These are phyloP conservation scores for Podabrus alpinus DNA, from an alignment of 2,888 invertebrate species.

Conservation along the genomic window DNA sequence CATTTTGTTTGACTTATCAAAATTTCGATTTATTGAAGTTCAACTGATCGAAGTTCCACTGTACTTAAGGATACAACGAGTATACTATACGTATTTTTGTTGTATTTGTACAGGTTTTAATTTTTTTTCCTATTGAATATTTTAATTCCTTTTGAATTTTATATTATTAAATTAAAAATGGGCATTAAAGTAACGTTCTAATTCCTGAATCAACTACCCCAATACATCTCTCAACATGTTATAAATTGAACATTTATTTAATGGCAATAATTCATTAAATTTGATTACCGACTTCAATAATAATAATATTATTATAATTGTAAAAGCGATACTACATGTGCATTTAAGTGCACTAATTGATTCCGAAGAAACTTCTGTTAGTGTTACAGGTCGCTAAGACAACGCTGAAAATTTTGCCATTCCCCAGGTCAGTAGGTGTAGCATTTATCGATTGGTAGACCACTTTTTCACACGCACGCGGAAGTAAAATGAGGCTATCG, in stretches of 20 bases:
- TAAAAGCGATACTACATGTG: background rate
- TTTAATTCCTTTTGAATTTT: too few species aligned
- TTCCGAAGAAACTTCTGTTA: slow-evolving; percentile 9
- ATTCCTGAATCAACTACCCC: background rate
- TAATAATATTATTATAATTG: background rate
- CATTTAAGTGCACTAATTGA: background rate
- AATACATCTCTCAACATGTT: background rate
- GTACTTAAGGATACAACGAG: too few species aligned
- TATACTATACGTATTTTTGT: too few species aligned
- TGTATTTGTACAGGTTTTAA: too few species aligned
- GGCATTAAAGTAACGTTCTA: background rate
- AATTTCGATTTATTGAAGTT: too few species aligned
- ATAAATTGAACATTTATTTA: background rate
- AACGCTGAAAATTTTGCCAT: slow-evolving; percentile 15
- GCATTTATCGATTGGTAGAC: slow-evolving; percentile 13
- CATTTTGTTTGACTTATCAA: too few species aligned
- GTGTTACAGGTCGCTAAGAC: slow-evolving; percentile 23
- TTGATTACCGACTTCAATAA: background rate
- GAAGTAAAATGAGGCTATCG: slow-evolving; percentile 11
- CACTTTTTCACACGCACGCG: slow-evolving; percentile 13
- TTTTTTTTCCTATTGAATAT: too few species aligned
- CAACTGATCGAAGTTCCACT: too few species aligned
- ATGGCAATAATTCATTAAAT: background rate
- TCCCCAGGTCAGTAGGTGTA: slow-evolving; percentile 20
- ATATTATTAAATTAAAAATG: too few species aligned